phyloP scores from a whole-genome alignment of 1,140 invertebrate genomes.

The Neelides sp. region DNA sequence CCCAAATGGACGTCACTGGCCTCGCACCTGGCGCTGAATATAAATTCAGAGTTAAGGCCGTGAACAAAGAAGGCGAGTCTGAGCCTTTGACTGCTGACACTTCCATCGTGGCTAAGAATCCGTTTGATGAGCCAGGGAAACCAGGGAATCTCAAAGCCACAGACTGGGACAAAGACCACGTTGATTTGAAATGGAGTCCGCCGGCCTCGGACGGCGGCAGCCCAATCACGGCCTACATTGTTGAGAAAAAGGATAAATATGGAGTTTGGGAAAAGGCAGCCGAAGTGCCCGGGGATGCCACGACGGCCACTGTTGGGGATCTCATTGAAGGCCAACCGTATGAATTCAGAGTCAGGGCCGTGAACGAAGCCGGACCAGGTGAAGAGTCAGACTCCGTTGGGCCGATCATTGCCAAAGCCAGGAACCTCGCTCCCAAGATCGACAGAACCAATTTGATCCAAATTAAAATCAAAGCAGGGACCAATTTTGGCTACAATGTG shows the following conservation, averaged over 20 bases:
- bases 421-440: constrained; percentile 72
- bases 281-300: constrained; percentile 63
- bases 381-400: constrained; percentile 66
- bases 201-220: constrained; percentile 57
- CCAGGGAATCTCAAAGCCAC: constrained; percentile 78
- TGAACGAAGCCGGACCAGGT: constrained; percentile 86
- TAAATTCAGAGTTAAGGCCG: constrained; percentile 86
- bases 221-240: constrained; percentile 69
- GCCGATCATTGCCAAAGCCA: constrained; percentile 76
- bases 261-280: constrained; percentile 86
- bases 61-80: constrained; percentile 92
- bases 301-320: constrained; percentile 73
- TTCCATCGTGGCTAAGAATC: constrained; percentile 88
- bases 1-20: constrained; percentile 69
- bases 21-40: constrained; percentile 82
- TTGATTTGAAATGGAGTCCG: constrained; percentile 64
- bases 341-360: constrained; percentile 77
- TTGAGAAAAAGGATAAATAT: constrained; percentile 89
- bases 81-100: constrained; percentile 76
- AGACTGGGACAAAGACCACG: constrained; percentile 93
- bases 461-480: constrained; percentile 75
- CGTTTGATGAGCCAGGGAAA: constrained; percentile 59
- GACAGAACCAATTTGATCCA: constrained; percentile 74
- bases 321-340: constrained; percentile 81
- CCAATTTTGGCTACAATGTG: constrained; percentile 68